These are phyloP conservation scores for Chiloscyllium punctatum DNA, from an alignment of 2,797 vertebrate species.

Conservation along the genomic window DNA sequence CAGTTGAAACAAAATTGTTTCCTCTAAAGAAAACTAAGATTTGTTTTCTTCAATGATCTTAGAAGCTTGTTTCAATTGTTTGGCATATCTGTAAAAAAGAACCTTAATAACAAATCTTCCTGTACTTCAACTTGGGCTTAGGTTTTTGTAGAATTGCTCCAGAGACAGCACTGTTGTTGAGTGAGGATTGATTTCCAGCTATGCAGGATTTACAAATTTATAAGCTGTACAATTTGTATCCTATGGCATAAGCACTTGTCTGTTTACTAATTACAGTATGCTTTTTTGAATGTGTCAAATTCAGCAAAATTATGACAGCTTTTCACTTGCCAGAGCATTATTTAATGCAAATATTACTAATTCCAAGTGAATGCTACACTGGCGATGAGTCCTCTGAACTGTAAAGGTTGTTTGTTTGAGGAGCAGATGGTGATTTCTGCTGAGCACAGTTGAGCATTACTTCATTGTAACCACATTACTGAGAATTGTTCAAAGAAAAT, in stretches of 20 bases:
- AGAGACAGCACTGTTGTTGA: not conserved
- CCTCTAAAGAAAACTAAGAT: not conserved
- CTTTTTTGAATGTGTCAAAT: not conserved
- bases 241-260: not conserved
- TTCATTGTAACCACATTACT: no score
- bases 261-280: not conserved
- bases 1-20: not conserved
- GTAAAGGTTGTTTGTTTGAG: not conserved
- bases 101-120: not conserved
- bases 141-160: not conserved
- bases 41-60: not conserved
- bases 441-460: not conserved
- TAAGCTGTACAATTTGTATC: not conserved
- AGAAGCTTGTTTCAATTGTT: not conserved
- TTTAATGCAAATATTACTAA: not conserved
- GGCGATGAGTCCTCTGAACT: not conserved
- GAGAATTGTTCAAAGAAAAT: not conserved
- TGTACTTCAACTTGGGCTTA: not conserved
- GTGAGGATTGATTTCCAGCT: not conserved
- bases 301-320: conserved; percentile 8
- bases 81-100: not conserved
- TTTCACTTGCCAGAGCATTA: not conserved
- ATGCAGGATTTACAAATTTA: not conserved
- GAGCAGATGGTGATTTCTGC: conserved; percentile 20
- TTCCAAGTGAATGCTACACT: not conserved